Conservation (phyloP, 2,797 vertebrate genomes). For the Argya squamiceps region DNA sequence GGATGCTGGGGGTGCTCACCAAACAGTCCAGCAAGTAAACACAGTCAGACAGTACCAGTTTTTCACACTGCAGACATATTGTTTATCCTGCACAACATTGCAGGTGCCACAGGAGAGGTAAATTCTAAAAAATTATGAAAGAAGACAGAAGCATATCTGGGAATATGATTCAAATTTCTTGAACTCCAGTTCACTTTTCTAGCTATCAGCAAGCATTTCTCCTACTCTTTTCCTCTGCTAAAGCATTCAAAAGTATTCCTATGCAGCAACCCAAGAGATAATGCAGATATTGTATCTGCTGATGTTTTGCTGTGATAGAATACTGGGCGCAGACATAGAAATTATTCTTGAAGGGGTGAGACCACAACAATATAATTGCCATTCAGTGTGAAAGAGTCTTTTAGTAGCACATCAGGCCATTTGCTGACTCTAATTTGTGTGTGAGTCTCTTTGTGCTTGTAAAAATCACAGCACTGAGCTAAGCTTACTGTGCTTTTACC, state of each 20-base stretch:
- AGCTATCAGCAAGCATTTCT: background rate
- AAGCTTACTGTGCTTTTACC: background rate
- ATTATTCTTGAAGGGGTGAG: background rate
- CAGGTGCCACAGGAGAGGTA: background rate
- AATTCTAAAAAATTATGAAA: background rate
- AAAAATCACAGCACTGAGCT: constrained; percentile 1
- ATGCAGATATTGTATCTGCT: background rate
- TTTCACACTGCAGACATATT: background rate
- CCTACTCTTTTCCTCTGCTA: background rate
- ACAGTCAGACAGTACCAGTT: background rate
- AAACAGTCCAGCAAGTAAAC: background rate
- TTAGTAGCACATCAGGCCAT: background rate
- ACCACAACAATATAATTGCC: background rate
- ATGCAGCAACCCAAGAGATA: background rate
- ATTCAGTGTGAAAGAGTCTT: background rate
- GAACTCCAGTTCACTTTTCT: background rate
- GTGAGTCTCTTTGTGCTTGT: background rate
- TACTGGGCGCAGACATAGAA: background rate
- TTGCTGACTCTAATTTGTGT: background rate
- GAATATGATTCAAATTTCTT: background rate
- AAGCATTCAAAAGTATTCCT: background rate
- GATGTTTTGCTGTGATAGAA: background rate
- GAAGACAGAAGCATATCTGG: background rate
- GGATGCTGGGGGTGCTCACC: background rate
- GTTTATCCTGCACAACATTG: background rate